Base-by-base conservation (phyloP, 2,797 vertebrate species). In the Emydoidea blandingii region DNA sequence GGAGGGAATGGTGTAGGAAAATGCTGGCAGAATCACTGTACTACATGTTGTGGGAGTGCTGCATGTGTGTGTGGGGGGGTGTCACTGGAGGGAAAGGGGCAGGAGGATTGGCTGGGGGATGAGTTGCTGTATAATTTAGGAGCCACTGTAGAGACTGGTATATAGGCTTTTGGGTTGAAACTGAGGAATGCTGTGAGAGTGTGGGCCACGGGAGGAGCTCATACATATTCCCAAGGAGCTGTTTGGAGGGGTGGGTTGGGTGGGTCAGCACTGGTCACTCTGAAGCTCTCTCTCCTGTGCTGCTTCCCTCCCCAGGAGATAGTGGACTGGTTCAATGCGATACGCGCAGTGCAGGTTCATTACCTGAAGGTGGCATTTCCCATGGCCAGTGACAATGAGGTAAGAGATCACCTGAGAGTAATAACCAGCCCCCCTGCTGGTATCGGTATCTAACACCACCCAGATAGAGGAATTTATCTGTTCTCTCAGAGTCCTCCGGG, bases 281-380 rank as follows among this genome's bases (percentile, higher is more conserved):
- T 41, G 91, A 18, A 96, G 79, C 41, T 79, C 87, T 94, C 79
- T 95, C 37, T 87, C 14, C 31, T 81, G 53, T 92, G 57, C 52
- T 89, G 86, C 94, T 82, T 68, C n/a, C 8, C 0, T 93, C 62
- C 89, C 72, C 94, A 99, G 99, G 99, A 99, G 96, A 98, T 99
- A 29, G 99, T 99, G 31, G 98, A 99, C 97, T 99, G 99, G 99
- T 98, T 99, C 96, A 99, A 99, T 15, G 98, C 99, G 19, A 99
- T 99, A 84, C 98, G 99, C 41, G 98, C 98, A 0, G 98, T 99
- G 93, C 99, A 99, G 98, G 98, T 99, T 94, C 99, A 99, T 95
- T 99, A 99, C 89, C 98, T 99, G 91, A 98, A 99, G 96, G 99
- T 99, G 94, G 99, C 99, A 1, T 99, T 99, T 97, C 99, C 99